Conservation (phyloP, 2,888 invertebrate species). For the Andrena marginata region DNA sequence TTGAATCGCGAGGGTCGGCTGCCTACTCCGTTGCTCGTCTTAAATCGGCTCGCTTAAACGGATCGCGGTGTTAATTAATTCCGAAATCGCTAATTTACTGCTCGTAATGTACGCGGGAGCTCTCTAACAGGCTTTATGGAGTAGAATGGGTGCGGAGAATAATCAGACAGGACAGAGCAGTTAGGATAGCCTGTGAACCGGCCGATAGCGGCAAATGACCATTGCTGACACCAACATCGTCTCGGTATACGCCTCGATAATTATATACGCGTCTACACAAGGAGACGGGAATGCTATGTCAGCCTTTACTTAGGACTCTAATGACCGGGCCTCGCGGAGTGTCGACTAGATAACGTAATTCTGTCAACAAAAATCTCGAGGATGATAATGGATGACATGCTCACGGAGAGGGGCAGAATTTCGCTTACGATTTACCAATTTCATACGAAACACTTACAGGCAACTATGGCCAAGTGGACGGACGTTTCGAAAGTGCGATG, state of each 20-base stretch:
- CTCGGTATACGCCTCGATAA: conserved; percentile 72
- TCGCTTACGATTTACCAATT: neutral
- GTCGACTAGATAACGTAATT: conserved; percentile 33
- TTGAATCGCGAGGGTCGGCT: neutral
- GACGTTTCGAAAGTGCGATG: neutral
- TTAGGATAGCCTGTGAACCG: conserved; percentile 73
- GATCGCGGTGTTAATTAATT: conserved; percentile 38
- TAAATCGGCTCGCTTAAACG: neutral
- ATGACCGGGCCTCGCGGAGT: conserved; percentile 62
- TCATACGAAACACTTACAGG: neutral
- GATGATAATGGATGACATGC: neutral
- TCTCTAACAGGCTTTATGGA: conserved; percentile 54
- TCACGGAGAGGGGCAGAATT: neutral
- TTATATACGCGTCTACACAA: conserved; percentile 73
- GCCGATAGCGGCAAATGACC: conserved; percentile 83
- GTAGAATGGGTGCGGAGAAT: conserved; percentile 64
- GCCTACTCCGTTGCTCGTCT: neutral
- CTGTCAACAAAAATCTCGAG: conserved; percentile 39
- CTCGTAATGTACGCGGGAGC: conserved; percentile 39
- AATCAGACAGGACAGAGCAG: conserved; percentile 61
- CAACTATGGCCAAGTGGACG: neutral
- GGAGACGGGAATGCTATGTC: conserved; percentile 78
- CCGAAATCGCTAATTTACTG: conserved; percentile 55
- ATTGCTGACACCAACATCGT: conserved; percentile 81
- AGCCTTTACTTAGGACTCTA: conserved; percentile 84